phyloP scores from a whole-genome alignment of 2,113 vertebrate genomes.

The Psittacus erithacus region DNA sequence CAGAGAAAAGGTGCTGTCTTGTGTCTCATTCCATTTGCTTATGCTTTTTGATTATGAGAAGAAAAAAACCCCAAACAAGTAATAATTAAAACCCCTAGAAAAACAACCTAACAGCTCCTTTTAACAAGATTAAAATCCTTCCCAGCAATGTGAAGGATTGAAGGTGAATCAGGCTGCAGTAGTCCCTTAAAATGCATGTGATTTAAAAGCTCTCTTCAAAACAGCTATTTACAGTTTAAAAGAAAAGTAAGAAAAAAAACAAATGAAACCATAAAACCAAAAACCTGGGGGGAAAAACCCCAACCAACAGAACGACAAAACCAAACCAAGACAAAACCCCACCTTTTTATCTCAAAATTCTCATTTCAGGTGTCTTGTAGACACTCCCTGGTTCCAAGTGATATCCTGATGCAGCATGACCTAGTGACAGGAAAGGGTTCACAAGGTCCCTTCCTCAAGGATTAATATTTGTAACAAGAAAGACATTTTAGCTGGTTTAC shows the following conservation, averaged over 20 bases:
- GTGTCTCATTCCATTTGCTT: not conserved
- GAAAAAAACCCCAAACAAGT: not conserved
- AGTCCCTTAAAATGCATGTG: not conserved
- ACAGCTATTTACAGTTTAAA: not conserved
- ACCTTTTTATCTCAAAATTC: not conserved
- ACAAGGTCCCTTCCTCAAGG: not conserved
- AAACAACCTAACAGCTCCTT: not conserved
- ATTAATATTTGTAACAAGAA: not conserved
- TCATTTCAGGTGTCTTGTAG: not conserved
- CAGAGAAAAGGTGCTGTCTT: not conserved
- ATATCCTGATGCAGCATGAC: not conserved
- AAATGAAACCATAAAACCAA: not conserved
- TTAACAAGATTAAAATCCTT: not conserved
- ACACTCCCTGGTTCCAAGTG: not conserved
- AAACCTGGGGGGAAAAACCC: not conserved
- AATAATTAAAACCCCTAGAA: fast-evolving
- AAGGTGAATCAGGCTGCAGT: not conserved
- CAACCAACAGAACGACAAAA: not conserved
- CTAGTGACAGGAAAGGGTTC: not conserved
- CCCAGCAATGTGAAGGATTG: not conserved
- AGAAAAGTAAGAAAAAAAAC: not conserved
- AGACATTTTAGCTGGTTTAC: not conserved
- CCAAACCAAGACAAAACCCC: fast-evolving
- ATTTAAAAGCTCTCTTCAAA: not conserved
- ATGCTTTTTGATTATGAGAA: not conserved